Evolutionary conservation across 30 jellyfish, hydroid and myxozoan genomes (phyloP).

Genomic region (Aurelia aurita): DNA sequence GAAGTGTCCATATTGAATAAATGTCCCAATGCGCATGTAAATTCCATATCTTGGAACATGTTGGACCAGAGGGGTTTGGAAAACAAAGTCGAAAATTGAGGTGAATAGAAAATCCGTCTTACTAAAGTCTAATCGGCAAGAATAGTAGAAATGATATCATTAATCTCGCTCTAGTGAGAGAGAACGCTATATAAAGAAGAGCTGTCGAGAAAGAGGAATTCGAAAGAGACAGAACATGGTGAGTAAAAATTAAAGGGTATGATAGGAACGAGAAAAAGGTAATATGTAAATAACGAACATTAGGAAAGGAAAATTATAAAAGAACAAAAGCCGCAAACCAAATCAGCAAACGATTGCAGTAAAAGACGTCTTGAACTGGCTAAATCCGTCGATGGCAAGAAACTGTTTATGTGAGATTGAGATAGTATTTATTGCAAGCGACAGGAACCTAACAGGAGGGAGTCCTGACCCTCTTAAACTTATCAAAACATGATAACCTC

Average conservation of each 20-base stretch:
- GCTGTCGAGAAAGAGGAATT: no score
- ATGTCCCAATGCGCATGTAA: not conserved
- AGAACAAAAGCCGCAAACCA: not conserved
- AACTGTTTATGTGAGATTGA: not conserved
- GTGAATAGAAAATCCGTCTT: not conserved
- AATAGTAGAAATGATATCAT: no score
- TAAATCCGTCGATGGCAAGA: not conserved
- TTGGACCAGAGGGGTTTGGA: not conserved
- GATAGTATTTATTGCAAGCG: slow-evolving; percentile 10
- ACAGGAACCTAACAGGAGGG: slow-evolving; percentile 54
- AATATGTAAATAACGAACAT: no score
- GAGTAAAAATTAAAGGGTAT: no score
- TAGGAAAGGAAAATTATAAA: not conserved
- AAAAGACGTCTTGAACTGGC: not conserved
- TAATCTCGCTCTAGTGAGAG: no score
- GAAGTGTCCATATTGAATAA: slow-evolving; percentile 30
- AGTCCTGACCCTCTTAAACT: slow-evolving; percentile 13
- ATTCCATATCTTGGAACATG: slow-evolving; percentile 43
- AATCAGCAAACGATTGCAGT: not conserved
- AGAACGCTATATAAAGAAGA: no score
- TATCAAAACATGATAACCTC: slow-evolving; percentile 23
- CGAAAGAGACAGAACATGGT: no score
- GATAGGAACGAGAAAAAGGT: no score
- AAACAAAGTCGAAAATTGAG: not conserved
- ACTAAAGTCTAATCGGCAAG: no score